These are phyloP conservation scores for Ophioninae sp. DNA, from an alignment of 2,888 invertebrate species.

Conservation along the genomic window DNA sequence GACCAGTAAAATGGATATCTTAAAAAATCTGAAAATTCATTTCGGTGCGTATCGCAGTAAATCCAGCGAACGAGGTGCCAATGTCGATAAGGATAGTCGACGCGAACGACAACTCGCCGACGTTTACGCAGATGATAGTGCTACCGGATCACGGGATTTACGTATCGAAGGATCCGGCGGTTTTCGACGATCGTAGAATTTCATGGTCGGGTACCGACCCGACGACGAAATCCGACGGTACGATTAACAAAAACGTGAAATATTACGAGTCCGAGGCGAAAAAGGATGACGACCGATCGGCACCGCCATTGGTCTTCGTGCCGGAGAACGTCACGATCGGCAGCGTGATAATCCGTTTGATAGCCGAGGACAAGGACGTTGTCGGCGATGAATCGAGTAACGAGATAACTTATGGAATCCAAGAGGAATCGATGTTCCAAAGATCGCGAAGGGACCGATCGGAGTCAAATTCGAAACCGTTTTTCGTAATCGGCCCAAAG, in stretches of 20 bases:
- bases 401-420: conserved; percentile 87
- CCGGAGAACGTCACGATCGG: conserved; percentile 89
- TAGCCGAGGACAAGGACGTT: conserved; percentile 88
- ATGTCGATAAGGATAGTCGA: conserved; percentile 88
- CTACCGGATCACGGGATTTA: conserved; percentile 86
- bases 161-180: conserved; percentile 83
- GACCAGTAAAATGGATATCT: background rate
- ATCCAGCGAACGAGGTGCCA: conserved; percentile 88
- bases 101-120: conserved; percentile 91
- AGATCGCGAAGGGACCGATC: conserved; percentile 27
- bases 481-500: conserved; percentile 89
- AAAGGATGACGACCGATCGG: conserved; percentile 79
- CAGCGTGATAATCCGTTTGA: conserved; percentile 86
- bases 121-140: conserved; percentile 87
- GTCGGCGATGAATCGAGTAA: conserved; percentile 74
- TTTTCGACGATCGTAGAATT: conserved; percentile 74
- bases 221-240: conserved; percentile 26
- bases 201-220: background rate
- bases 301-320: conserved; percentile 86
- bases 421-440: conserved; percentile 76
- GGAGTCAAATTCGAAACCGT: conserved; percentile 82
- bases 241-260: conserved; percentile 52
- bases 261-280: conserved; percentile 52
- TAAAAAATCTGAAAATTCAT: conserved; percentile 8
- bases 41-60: conserved; percentile 81